phyloP scores from a whole-genome alignment of 2,888 invertebrate genomes.

The Polyploca ridens region DNA sequence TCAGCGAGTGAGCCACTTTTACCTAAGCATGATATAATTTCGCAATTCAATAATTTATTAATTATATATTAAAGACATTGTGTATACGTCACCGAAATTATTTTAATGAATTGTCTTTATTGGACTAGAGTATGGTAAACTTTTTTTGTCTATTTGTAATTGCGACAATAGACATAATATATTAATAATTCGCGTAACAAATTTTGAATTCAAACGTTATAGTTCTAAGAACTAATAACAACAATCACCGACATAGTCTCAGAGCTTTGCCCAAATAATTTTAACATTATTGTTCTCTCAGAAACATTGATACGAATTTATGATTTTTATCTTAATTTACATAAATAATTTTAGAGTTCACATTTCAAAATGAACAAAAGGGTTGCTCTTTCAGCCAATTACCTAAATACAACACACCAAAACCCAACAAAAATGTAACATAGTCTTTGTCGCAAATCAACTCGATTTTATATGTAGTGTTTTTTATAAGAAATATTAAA shows the following conservation, averaged over 20 bases:
- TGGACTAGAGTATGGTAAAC: conserved; percentile 80
- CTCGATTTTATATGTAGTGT: conserved; percentile 16
- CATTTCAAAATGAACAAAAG: conserved; percentile 3
- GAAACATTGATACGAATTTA: conserved; percentile 33
- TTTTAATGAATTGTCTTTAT: conserved; percentile 61
- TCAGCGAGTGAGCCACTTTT: conserved; percentile 44
- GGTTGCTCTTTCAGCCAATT: conserved; percentile 8
- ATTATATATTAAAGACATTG: conserved; percentile 33
- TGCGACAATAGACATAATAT: conserved; percentile 54
- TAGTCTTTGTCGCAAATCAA: conserved; percentile 42
- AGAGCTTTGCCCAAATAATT: conserved; percentile 52
- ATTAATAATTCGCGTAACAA: conserved; percentile 35
- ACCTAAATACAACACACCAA: conserved; percentile 9
- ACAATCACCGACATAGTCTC: conserved; percentile 34
- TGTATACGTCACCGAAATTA: conserved; percentile 43
- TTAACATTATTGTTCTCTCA: conserved; percentile 36
- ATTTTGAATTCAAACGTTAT: conserved; percentile 44
- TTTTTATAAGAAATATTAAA: not conserved
- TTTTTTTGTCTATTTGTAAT: conserved; percentile 55
- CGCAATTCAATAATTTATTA: conserved; percentile 45
- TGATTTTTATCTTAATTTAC: conserved; percentile 10
- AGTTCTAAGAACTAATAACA: conserved; percentile 69
- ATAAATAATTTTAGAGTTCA: conserved; percentile 10
- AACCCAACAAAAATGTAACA: conserved; percentile 22
- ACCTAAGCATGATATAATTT: conserved; percentile 42